Percentiles rank a stretch among this genome's conserved stretches.
These are phyloP conservation scores for Steinernema feltiae DNA, from an alignment of 1,140 invertebrate genomes.

Conservation along the genomic window DNA sequence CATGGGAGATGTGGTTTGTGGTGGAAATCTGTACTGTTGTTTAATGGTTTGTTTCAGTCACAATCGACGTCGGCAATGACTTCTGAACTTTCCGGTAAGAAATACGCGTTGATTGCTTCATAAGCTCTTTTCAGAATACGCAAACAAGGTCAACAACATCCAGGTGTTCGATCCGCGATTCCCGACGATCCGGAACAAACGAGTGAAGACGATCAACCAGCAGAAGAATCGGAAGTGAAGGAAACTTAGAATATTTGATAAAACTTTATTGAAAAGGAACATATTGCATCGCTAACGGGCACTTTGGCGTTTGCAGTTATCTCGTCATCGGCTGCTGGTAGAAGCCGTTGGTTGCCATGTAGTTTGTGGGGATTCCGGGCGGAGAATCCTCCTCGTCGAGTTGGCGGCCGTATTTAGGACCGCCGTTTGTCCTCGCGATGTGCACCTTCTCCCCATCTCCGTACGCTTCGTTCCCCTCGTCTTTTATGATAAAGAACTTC, in stretches of 20 bases:
- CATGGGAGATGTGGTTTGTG: too few relatives aligned
- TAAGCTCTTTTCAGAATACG: too few relatives aligned
- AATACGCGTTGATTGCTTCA: too few relatives aligned
- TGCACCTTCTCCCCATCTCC: background rate
- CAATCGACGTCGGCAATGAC: too few relatives aligned
- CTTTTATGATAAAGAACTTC: slow-evolving; percentile 69
- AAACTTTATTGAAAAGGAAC: background rate
- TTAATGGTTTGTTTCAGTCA: too few relatives aligned
- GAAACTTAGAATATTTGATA: background rate
- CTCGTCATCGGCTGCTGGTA: slow-evolving; percentile 8
- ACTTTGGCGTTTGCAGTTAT: background rate
- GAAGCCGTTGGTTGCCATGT: slow-evolving; percentile 7
- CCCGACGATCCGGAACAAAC: too few relatives aligned
- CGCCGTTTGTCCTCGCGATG: background rate
- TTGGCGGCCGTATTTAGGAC: background rate
- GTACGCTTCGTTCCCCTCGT: slow-evolving; percentile 59
- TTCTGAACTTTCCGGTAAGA: too few relatives aligned
- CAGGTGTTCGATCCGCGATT: too few relatives aligned
- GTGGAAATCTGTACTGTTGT: too few relatives aligned
- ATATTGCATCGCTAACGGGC: background rate
- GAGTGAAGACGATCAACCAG: too few relatives aligned
- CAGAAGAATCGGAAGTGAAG: too few relatives aligned
- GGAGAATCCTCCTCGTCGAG: background rate
- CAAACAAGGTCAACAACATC: too few relatives aligned
- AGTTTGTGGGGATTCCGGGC: background rate